phyloP scores from a whole-genome alignment of 2,797 vertebrate genomes.

The Gymnoscopelus braueri region DNA sequence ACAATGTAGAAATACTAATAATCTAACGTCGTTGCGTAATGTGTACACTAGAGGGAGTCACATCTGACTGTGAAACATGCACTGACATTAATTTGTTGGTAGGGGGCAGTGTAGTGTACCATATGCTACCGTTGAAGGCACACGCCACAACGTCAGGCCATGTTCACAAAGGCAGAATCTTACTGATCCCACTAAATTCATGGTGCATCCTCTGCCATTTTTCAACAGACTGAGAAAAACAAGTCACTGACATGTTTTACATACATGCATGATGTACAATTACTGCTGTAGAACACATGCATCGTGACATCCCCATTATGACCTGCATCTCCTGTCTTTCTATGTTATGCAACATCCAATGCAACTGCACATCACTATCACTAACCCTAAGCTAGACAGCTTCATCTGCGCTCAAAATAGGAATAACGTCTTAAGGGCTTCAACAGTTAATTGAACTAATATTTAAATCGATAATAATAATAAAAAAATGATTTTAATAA shows the following conservation, averaged over 20 bases:
- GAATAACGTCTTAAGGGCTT: background rate
- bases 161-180: background rate
- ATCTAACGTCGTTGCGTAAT: no score
- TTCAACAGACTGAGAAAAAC: conserved; percentile 38
- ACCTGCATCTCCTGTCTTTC: background rate
- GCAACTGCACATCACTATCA: background rate
- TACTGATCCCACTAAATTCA: conserved; percentile 25
- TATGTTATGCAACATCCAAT: background rate
- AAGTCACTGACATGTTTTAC: conserved; percentile 3
- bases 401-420: background rate
- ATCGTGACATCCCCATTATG: no score
- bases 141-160: conserved; percentile 48
- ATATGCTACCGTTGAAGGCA: background rate
- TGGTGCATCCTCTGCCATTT: conserved; percentile 29
- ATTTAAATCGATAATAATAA: no score
- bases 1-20: no score
- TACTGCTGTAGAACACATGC: background rate
- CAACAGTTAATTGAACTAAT: no score
- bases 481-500: no score
- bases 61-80: conserved; percentile 27
- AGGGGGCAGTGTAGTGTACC: conserved; percentile 55
- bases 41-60: conserved; percentile 69
- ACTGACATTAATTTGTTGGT: conserved; percentile 28
- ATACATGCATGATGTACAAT: background rate
- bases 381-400: background rate